Percentiles rank a stretch among this genome's conserved stretches.
Conservation (phyloP, 1,140 invertebrate genomes). For the Manduca sexta region DNA sequence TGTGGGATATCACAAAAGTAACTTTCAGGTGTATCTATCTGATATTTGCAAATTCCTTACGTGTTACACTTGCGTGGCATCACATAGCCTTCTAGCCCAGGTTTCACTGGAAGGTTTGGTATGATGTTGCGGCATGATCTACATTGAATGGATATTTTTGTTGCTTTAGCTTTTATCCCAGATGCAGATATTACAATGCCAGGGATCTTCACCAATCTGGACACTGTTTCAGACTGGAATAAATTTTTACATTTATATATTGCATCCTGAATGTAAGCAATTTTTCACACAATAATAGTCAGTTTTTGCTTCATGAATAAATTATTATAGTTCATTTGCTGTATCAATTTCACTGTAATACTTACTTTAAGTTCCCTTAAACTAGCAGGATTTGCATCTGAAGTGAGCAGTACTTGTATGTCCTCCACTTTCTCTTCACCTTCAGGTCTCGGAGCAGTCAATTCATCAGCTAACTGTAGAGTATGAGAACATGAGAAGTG, state of each 20-base stretch:
- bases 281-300: too few species aligned
- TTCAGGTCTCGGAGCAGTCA: constrained; percentile 92
- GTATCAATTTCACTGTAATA: too few species aligned
- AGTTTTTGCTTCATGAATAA: too few species aligned
- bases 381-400: constrained; percentile 86
- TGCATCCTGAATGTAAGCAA: neutral
- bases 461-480: constrained; percentile 89
- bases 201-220: constrained; percentile 93
- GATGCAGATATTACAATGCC: constrained; percentile 97
- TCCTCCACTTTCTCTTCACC: constrained; percentile 94
- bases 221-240: constrained; percentile 93
- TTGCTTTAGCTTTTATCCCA: constrained; percentile 95
- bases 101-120: constrained; percentile 92
- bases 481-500: neutral
- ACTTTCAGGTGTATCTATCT: too few species aligned
- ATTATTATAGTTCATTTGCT: too few species aligned
- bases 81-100: constrained; percentile 97
- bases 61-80: constrained; percentile 95
- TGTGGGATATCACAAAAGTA: too few species aligned
- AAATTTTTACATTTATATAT: constrained; percentile 13
- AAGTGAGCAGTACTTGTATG: constrained; percentile 94
- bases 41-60: constrained; percentile 75
- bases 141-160: constrained; percentile 96
- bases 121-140: constrained; percentile 93
- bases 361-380: constrained; percentile 91